Percentiles rank a stretch among this genome's conserved stretches.
Evolutionary conservation across 2,113 vertebrate genomes (phyloP).

Genomic region (Cynoglossus semilaevis): DNA sequence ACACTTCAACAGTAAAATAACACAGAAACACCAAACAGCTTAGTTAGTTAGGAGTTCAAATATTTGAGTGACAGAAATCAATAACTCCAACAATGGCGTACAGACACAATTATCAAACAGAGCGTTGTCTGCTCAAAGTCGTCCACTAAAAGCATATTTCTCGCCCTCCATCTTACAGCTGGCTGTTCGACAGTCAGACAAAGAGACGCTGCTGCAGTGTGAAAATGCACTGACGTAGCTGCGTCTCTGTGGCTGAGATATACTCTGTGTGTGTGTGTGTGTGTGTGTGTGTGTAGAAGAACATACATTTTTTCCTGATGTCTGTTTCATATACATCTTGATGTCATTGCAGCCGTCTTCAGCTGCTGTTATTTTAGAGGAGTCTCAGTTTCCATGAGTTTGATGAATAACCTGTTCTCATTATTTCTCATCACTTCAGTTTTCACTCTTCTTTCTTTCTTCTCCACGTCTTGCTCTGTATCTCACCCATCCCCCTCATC

Average conservation of each 20-base stretch:
- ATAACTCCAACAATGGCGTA: conserved; percentile 26
- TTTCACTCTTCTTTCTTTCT: conserved; percentile 23
- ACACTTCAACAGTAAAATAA: not conserved
- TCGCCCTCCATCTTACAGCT: conserved; percentile 72
- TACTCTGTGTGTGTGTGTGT: conserved; percentile 25
- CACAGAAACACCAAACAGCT: conserved; percentile 9
- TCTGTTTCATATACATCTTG: not conserved
- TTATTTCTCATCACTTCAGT: conserved; percentile 55
- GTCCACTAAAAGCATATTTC: conserved; percentile 61
- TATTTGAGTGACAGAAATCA: conserved; percentile 24
- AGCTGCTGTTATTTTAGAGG: not conserved
- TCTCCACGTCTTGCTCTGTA: conserved; percentile 28
- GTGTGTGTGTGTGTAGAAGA: not conserved
- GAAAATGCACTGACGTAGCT: conserved; percentile 73
- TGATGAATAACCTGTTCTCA: conserved; percentile 20
- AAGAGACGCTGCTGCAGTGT: conserved; percentile 73
- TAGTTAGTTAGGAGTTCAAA: conserved; percentile 6
- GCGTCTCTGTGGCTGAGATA: conserved; percentile 51
- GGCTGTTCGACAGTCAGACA: conserved; percentile 74
- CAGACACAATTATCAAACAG: conserved; percentile 38
- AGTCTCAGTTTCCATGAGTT: not conserved
- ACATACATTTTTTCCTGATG: too few relatives aligned
- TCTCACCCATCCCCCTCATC: conserved; percentile 22
- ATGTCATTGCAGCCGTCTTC: conserved; percentile 16
- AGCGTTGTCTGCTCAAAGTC: conserved; percentile 28